Evolutionary conservation across 2,888 invertebrate genomes (phyloP).

Genomic region (Limenitis camilla): DNA sequence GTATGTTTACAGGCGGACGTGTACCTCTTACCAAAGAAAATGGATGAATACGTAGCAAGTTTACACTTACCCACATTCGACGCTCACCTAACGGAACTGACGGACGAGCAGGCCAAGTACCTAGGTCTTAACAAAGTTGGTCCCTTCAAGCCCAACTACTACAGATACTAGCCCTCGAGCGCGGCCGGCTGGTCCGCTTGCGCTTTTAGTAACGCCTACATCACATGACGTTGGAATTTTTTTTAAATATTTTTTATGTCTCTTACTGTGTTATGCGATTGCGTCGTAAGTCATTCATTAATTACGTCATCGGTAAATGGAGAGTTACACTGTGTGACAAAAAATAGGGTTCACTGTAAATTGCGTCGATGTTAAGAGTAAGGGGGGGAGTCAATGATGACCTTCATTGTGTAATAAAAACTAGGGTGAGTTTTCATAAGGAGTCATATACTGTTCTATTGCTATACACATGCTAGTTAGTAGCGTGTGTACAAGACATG

Average conservation of each 20-base stretch:
- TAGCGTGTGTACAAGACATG: too few relatives aligned
- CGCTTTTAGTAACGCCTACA: slow-evolving; percentile 7
- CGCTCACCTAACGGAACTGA: slow-evolving; percentile 95
- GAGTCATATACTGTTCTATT: too few relatives aligned
- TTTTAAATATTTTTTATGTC: background rate
- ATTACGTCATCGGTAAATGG: too few relatives aligned
- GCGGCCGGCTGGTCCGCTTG: slow-evolving; percentile 3
- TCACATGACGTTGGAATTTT: background rate
- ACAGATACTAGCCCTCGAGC: slow-evolving; percentile 79
- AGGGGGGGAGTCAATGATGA: too few relatives aligned
- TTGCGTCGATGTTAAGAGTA: too few relatives aligned
- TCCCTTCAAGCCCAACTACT: slow-evolving; percentile 99
- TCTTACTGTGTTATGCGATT: too few relatives aligned
- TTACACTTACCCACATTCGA: slow-evolving; percentile 97
- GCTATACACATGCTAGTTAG: too few relatives aligned
- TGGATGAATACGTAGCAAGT: slow-evolving; percentile 99
- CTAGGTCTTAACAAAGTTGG: slow-evolving; percentile 98
- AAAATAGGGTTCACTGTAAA: too few relatives aligned
- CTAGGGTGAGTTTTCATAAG: too few relatives aligned
- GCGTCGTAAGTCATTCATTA: too few relatives aligned
- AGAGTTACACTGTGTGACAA: too few relatives aligned
- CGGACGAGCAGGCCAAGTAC: slow-evolving; percentile 98
- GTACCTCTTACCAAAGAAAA: slow-evolving; percentile 97
- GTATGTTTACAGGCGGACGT: slow-evolving; percentile 82
- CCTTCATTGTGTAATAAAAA: too few relatives aligned